Conservation (phyloP, 2,888 invertebrate genomes). For the Lasioglossum vierecki region DNA sequence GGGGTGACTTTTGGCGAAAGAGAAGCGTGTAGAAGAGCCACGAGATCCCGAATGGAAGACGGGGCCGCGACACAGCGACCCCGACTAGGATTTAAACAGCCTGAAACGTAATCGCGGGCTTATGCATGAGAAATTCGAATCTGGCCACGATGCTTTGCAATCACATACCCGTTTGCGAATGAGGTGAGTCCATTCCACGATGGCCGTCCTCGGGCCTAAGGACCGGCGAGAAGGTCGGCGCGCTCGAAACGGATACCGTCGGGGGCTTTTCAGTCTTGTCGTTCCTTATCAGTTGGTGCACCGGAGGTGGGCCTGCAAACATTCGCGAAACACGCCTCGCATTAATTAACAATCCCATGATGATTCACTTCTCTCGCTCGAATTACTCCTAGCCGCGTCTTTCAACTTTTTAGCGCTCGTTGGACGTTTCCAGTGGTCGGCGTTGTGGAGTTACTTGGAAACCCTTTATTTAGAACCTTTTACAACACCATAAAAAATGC, state of each 20-base stretch:
- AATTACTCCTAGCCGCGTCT: not conserved
- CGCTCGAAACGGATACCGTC: slow-evolving; percentile 82
- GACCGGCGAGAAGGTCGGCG: slow-evolving; percentile 82
- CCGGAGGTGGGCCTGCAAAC: slow-evolving; percentile 81
- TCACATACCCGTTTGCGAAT: slow-evolving; percentile 83
- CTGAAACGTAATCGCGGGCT: slow-evolving; percentile 41
- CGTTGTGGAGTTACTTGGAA: not conserved
- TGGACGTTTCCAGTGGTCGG: not conserved
- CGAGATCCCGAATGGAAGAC: slow-evolving; percentile 1
- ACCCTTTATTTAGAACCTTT: too few species aligned
- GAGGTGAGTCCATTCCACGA: slow-evolving; percentile 83
- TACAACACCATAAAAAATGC: too few species aligned
- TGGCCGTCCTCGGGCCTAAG: slow-evolving; percentile 82
- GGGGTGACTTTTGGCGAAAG: not conserved
- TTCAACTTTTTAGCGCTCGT: not conserved
- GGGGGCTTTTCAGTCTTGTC: slow-evolving; percentile 84
- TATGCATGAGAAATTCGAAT: slow-evolving; percentile 18
- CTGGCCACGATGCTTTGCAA: not conserved
- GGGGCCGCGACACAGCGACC: not conserved
- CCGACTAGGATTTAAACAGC: not conserved
- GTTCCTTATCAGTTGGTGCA: slow-evolving; percentile 83
- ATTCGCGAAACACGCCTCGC: not conserved
- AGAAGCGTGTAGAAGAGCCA: not conserved
- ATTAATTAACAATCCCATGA: not conserved
- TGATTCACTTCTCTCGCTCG: not conserved